Conservation (phyloP, 2,797 vertebrate genomes). For the Eulemur coronatus region DNA sequence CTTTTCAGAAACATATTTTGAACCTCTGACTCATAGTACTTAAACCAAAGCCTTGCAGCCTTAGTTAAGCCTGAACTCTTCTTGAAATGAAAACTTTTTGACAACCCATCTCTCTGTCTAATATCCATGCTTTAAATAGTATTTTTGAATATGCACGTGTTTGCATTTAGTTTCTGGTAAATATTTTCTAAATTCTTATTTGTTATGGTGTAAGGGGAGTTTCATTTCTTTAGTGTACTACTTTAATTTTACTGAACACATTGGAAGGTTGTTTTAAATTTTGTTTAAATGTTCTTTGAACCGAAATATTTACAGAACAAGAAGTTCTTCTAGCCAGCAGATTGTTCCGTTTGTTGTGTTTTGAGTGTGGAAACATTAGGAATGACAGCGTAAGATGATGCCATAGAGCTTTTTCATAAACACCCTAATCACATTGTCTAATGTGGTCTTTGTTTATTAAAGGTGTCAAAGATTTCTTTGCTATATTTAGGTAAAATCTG, state of each 20-base stretch:
- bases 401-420: neutral
- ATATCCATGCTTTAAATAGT: neutral
- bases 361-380: slow-evolving; percentile 12
- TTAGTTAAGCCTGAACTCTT: neutral
- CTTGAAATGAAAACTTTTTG: slow-evolving; percentile 28
- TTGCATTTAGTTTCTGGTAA: slow-evolving; percentile 22
- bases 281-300: slow-evolving; percentile 63
- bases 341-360: slow-evolving; percentile 43
- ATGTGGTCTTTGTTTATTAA: slow-evolving; percentile 51
- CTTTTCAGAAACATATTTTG: slow-evolving; percentile 42
- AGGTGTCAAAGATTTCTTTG: slow-evolving; percentile 32
- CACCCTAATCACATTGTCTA: slow-evolving; percentile 19
- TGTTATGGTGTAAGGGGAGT: slow-evolving; percentile 2
- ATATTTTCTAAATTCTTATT: slow-evolving; percentile 23
- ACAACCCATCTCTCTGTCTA: neutral
- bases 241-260: slow-evolving; percentile 58
- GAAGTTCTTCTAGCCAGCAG: slow-evolving; percentile 20
- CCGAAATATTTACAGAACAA: slow-evolving; percentile 61
- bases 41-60: slow-evolving; percentile 5
- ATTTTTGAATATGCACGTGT: slow-evolving; percentile 22
- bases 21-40: neutral
- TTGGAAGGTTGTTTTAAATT: slow-evolving; percentile 62
- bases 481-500: slow-evolving; percentile 51
- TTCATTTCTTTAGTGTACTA: neutral
- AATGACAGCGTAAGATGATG: neutral